These are phyloP conservation scores for Archips xylosteana DNA, from an alignment of 2,888 invertebrate species.

Conservation along the genomic window DNA sequence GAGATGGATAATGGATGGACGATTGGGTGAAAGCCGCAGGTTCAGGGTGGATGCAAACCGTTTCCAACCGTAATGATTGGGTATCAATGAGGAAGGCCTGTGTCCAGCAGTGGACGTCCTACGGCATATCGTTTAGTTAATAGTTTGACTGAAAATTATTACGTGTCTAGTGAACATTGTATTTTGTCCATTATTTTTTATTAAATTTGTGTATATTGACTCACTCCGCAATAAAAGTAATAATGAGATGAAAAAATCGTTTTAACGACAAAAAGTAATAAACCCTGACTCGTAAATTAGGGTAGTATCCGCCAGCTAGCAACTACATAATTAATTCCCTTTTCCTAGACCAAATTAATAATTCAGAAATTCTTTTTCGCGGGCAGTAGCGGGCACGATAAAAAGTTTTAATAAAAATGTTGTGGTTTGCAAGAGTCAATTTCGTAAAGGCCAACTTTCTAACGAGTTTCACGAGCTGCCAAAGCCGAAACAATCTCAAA, in stretches of 20 bases:
- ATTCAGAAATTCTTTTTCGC: constrained; percentile 29
- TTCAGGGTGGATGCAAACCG: too few relatives aligned
- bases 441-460: constrained; percentile 44
- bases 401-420: constrained; percentile 40
- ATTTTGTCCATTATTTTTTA: too few relatives aligned
- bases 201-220: background rate
- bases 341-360: constrained; percentile 26
- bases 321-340: constrained; percentile 4
- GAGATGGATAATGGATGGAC: too few relatives aligned
- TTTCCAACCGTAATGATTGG: too few relatives aligned
- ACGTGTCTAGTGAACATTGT: too few relatives aligned
- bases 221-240: too few relatives aligned
- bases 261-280: background rate
- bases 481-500: constrained; percentile 31
- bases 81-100: too few relatives aligned
- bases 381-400: constrained; percentile 13
- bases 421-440: constrained; percentile 43
- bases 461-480: constrained; percentile 45
- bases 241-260: too few relatives aligned
- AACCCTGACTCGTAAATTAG: background rate
- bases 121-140: too few relatives aligned
- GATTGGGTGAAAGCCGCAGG: too few relatives aligned
- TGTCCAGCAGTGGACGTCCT: too few relatives aligned
- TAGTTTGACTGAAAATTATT: too few relatives aligned
- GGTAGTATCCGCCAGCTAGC: background rate